Conservation (phyloP, 2,888 invertebrate species). For the Elegia similella region DNA sequence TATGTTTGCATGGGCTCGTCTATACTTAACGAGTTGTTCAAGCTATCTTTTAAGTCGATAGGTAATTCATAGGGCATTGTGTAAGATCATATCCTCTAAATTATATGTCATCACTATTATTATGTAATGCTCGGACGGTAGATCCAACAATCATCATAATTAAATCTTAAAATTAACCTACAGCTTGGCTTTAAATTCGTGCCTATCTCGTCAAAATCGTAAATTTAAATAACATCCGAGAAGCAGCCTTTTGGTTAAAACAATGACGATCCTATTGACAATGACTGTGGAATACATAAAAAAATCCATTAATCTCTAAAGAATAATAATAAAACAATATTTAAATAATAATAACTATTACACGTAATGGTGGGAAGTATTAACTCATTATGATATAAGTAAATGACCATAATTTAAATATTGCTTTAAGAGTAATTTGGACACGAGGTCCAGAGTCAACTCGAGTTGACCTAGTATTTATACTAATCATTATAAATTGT, state of each 20-base stretch:
- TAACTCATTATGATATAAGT: slow-evolving; percentile 60
- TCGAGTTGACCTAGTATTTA: slow-evolving; percentile 45
- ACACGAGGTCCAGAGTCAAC: slow-evolving; percentile 50
- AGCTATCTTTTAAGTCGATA: slow-evolving; percentile 60
- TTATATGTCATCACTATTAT: slow-evolving; percentile 72
- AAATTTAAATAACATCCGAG: slow-evolving; percentile 74
- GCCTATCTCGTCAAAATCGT: slow-evolving; percentile 74
- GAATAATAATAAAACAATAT: slow-evolving; percentile 75
- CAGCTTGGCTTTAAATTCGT: slow-evolving; percentile 80
- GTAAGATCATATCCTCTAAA: slow-evolving; percentile 66
- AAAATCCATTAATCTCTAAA: slow-evolving; percentile 58
- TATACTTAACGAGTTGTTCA: slow-evolving; percentile 60
- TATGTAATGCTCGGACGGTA: slow-evolving; percentile 78
- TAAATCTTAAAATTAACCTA: slow-evolving; percentile 75
- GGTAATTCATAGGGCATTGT: slow-evolving; percentile 61
- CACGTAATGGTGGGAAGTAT: slow-evolving; percentile 72
- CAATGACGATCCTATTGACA: slow-evolving; percentile 62
- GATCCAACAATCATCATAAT: slow-evolving; percentile 74
- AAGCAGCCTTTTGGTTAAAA: slow-evolving; percentile 79
- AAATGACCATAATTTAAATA: slow-evolving; percentile 69
- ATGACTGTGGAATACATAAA: slow-evolving; percentile 80
- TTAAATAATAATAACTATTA: slow-evolving; percentile 70
- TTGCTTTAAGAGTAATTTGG: slow-evolving; percentile 65
- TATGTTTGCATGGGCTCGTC: slow-evolving; percentile 61
- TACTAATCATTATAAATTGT: slow-evolving; percentile 65